Evolutionary conservation across 2,888 invertebrate species (phyloP).

Genomic region (Himalopsyche anomala): DNA sequence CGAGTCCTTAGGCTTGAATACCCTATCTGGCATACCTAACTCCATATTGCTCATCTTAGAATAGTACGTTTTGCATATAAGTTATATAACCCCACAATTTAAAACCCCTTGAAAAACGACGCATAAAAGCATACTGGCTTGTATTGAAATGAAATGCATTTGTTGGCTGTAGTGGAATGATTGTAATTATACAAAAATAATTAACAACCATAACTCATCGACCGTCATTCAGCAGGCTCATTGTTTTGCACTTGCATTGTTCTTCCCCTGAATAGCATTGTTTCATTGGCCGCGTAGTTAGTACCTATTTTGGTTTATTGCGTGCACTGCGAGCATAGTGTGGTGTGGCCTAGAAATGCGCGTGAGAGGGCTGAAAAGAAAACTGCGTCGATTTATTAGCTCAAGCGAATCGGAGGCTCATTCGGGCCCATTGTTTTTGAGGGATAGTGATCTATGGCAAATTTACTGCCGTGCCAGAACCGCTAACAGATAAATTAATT

Average conservation of each 20-base stretch:
- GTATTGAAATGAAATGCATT: too few species aligned
- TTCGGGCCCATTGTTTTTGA: slow-evolving; percentile 15
- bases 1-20: too few species aligned
- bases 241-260: slow-evolving; percentile 19
- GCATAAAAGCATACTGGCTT: too few species aligned
- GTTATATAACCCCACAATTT: too few species aligned
- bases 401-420: background rate
- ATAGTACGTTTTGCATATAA: too few species aligned
- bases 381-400: slow-evolving; percentile 14
- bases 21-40: too few species aligned
- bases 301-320: slow-evolving; percentile 22
- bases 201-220: background rate
- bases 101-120: too few species aligned
- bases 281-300: background rate
- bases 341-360: background rate
- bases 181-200: slow-evolving; percentile 2
- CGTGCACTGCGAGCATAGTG: background rate
- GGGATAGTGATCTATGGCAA: slow-evolving; percentile 1
- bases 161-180: background rate
- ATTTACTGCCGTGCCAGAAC: background rate
- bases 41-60: too few species aligned
- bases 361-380: slow-evolving; percentile 10
- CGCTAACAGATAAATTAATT: slow-evolving; percentile 8
- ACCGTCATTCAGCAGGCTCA: background rate
- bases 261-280: slow-evolving; percentile 3